Conservation (phyloP, 2,113 vertebrate genomes). For the Protomyctophum bolini region DNA sequence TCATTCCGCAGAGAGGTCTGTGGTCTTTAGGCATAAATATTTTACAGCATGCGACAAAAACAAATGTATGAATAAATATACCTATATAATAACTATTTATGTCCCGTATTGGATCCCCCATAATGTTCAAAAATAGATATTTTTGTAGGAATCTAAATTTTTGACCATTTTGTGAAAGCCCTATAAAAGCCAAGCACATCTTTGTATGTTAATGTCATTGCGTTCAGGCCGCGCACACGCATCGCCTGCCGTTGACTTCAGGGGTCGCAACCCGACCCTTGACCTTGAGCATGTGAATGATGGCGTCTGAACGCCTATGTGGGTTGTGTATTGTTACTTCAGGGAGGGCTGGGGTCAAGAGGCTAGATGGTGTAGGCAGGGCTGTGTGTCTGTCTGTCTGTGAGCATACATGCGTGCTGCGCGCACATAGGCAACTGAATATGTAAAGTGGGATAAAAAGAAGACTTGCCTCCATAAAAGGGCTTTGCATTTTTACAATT, state of each 20-base stretch:
- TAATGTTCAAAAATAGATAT: not conserved
- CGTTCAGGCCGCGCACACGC: conserved; percentile 1
- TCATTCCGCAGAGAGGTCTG: too few relatives aligned
- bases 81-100: too few relatives aligned
- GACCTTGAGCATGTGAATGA: conserved; percentile 53
- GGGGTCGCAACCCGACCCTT: conserved; percentile 45
- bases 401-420: conserved; percentile 5
- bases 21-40: too few relatives aligned
- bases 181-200: too few relatives aligned
- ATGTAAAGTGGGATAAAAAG: too few relatives aligned
- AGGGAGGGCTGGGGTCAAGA: conserved; percentile 7
- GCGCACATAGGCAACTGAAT: not conserved
- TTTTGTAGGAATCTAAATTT: not conserved
- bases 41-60: too few relatives aligned
- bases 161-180: too few relatives aligned
- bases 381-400: not conserved
- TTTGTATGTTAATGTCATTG: conserved; percentile 16
- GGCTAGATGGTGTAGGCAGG: not conserved
- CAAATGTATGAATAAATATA: too few relatives aligned
- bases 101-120: too few relatives aligned
- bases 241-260: conserved; percentile 32
- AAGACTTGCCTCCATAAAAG: too few relatives aligned
- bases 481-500: not conserved
- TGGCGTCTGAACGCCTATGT: conserved; percentile 45
- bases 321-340: conserved; percentile 27